Conservation (phyloP, 2,888 invertebrate genomes). For the Trichogramma dendrolimi region DNA sequence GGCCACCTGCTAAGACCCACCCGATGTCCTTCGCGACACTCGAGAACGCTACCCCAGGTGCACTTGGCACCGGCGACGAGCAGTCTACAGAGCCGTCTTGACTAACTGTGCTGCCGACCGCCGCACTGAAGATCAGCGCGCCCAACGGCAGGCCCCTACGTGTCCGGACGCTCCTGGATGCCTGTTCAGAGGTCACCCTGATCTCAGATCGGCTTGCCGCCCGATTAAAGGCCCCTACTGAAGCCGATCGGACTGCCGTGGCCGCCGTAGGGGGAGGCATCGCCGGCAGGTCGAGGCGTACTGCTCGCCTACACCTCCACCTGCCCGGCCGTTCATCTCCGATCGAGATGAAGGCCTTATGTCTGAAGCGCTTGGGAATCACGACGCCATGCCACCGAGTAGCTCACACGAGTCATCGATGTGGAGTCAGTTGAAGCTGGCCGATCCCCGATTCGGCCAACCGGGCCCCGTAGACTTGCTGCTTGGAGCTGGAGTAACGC, state of each 20-base stretch:
- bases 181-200: constrained; percentile 6
- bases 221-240: neutral
- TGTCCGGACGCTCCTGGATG: neutral
- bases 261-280: neutral
- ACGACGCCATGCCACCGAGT: neutral
- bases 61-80: neutral
- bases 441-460: constrained; percentile 1
- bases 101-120: neutral
- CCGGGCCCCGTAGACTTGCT: neutral
- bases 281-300: neutral
- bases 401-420: neutral
- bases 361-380: neutral
- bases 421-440: neutral
- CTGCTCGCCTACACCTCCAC: neutral
- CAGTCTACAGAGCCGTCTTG: neutral
- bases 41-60: neutral
- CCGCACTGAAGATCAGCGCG: neutral
- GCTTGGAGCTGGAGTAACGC: neutral
- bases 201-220: neutral
- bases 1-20: neutral
- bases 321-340: neutral
- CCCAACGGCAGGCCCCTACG: neutral
- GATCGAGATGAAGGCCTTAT: neutral
- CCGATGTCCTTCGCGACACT: neutral
- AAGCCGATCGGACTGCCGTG: neutral